Percentiles rank a stretch among this genome's conserved stretches.
These are phyloP conservation scores for Brachyptera risi DNA, from an alignment of 2,888 invertebrate genomes.

Conservation along the genomic window DNA sequence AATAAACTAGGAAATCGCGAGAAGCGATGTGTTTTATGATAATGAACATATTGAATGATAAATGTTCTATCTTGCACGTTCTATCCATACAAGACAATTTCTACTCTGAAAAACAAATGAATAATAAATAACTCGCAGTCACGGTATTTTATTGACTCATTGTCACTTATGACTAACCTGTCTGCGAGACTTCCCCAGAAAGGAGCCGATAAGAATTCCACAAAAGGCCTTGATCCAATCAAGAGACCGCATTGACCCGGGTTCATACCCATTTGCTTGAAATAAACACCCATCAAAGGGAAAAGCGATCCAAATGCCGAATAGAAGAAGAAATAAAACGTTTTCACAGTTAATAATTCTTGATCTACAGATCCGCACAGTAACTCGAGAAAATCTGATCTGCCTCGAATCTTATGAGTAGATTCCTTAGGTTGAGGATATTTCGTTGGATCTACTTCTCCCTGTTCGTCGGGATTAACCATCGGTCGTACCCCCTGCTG, in stretches of 20 bases:
- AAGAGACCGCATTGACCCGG: constrained; percentile 90
- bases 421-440: constrained; percentile 85
- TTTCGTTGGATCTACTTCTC: constrained; percentile 75
- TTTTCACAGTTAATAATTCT: constrained; percentile 90
- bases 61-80: no score
- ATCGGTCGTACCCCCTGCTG: constrained; percentile 56
- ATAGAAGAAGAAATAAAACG: constrained; percentile 99
- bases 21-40: no score
- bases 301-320: constrained; percentile 98
- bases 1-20: no score
- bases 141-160: no score
- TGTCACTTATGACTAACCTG: constrained; percentile 57
- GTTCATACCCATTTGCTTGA: constrained; percentile 99
- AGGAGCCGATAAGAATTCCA: constrained; percentile 95
- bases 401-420: constrained; percentile 84
- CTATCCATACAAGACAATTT: no score
- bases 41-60: no score
- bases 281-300: constrained; percentile 97
- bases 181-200: constrained; percentile 98
- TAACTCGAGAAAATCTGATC: constrained; percentile 77
- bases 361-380: constrained; percentile 81
- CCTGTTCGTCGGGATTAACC: constrained; percentile 77
- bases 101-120: no score
- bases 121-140: no score
- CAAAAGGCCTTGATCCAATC: constrained; percentile 94